Base-by-base conservation (phyloP, 1,140 invertebrate genomes). In the Microplitis mediator region DNA sequence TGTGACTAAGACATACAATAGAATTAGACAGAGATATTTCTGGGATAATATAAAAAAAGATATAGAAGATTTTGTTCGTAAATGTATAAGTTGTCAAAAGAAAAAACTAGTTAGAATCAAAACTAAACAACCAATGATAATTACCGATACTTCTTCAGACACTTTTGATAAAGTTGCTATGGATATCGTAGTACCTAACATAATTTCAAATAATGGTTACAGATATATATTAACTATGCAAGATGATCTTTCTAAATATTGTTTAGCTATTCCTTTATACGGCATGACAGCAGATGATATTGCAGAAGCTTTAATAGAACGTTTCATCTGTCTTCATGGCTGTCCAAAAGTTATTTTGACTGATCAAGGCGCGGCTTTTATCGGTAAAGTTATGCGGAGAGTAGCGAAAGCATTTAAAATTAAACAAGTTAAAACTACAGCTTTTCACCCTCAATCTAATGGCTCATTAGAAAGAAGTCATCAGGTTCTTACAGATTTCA, bases 181-280 rank as follows among this genome's bases (percentile, higher is more conserved):
- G 0, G 76, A 77, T 62, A 75, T 70, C 0, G 65, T 75, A 4
- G 72, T 69, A 35, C 74, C 72, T 9, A 39, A 74, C 3, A 16
- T 8, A 3, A 70, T 54, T 39, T 70, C 76, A 5, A 9, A 68
- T 23, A 54, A 68, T 39, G 75, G 73, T 9, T 36, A 72, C 68
- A 65, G 32, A 62, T 71, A 78, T 51, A 61, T 74, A 1, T 23
- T 76, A 50, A 74, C 75, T 5, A 71, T 78, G n/a, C 78, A 81
- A 75, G 79, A 81, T 71, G 71, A 78, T 63, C 56, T 83, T 32
- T 75, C 78, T 2, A 83, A 82, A 75, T 82, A 75, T 69, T 72
- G 66, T 8, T 39, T 65, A 16, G 76, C 79, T 1, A 54, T 71
- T 11, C 62, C 78, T n/a, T 3, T 82, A 8, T 54, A 50, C 6